These are phyloP conservation scores for Hyppa rectilinea DNA, from an alignment of 2,888 invertebrate genomes.

Conservation along the genomic window DNA sequence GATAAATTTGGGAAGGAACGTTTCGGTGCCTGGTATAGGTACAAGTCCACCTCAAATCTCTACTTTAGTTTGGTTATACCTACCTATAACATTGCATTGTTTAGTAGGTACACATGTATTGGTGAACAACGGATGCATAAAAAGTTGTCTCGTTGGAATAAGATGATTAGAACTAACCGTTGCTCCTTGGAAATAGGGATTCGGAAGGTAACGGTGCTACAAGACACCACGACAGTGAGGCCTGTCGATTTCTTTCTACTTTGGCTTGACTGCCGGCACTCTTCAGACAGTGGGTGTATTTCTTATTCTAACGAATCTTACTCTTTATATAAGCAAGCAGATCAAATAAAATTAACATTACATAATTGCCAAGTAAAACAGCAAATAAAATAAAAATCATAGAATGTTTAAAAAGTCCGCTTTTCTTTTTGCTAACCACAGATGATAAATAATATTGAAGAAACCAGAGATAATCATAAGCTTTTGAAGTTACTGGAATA, in stretches of 20 bases:
- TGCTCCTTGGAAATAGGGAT: neutral
- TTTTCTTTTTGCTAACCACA: conserved; percentile 45
- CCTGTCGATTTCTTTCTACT: neutral
- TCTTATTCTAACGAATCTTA: neutral
- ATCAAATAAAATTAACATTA: neutral
- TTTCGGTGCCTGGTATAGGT: too few relatives aligned
- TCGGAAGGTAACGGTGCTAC: neutral
- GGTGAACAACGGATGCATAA: neutral
- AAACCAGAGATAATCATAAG: neutral
- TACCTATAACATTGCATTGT: neutral
- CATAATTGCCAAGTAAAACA: neutral
- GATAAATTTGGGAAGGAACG: neutral
- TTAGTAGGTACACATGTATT: neutral
- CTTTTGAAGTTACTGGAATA: too few relatives aligned
- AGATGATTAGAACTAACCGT: conserved; percentile 5
- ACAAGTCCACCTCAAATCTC: too few relatives aligned
- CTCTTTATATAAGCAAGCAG: neutral
- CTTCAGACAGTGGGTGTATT: neutral
- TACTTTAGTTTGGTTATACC: too few relatives aligned
- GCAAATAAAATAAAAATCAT: conserved; percentile 1
- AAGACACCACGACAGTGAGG: too few relatives aligned
- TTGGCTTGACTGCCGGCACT: neutral
- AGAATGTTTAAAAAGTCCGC: conserved; percentile 46
- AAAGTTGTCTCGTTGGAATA: neutral
- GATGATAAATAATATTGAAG: conserved; percentile 4